phyloP scores from a whole-genome alignment of 2,888 invertebrate species.

The Drosophila stalkeri region DNA sequence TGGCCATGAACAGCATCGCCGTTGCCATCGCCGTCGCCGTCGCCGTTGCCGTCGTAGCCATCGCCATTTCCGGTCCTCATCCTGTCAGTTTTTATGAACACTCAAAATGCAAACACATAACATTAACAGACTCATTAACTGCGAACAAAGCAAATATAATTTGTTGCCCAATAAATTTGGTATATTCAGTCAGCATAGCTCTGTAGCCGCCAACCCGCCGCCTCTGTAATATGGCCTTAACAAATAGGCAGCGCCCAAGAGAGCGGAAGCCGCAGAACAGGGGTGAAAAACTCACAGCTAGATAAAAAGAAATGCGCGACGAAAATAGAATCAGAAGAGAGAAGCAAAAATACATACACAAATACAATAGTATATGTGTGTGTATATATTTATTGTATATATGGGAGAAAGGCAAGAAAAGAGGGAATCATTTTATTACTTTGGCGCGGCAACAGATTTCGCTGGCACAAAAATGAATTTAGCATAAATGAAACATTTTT shows the following conservation, averaged over 20 bases:
- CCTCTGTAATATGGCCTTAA: constrained; percentile 33
- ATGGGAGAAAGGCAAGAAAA: constrained; percentile 43
- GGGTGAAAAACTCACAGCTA: constrained; percentile 33
- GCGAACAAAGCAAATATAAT: constrained; percentile 77
- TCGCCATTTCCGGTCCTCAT: constrained; percentile 3
- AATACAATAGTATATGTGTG: neutral
- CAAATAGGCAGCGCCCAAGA: constrained; percentile 46
- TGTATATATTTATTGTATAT: neutral
- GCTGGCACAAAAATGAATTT: constrained; percentile 76
- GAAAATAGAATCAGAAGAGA: constrained; percentile 25
- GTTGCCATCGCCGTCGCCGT: neutral
- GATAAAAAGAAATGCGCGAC: constrained; percentile 36
- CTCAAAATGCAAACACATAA: constrained; percentile 77
- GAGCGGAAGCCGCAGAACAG: constrained; percentile 67
- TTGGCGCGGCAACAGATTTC: constrained; percentile 76
- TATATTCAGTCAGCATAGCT: constrained; percentile 44
- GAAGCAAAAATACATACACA: neutral
- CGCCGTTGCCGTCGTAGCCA: neutral
- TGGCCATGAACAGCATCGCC: constrained; percentile 10
- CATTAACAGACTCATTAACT: constrained; percentile 78
- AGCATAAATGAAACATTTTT: constrained; percentile 81
- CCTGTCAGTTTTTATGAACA: constrained; percentile 64
- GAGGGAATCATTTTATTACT: constrained; percentile 74
- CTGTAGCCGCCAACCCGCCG: constrained; percentile 14
- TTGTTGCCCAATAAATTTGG: constrained; percentile 75